Conservation (phyloP, 2,113 vertebrate species). For the Synodontis membranacea region DNA sequence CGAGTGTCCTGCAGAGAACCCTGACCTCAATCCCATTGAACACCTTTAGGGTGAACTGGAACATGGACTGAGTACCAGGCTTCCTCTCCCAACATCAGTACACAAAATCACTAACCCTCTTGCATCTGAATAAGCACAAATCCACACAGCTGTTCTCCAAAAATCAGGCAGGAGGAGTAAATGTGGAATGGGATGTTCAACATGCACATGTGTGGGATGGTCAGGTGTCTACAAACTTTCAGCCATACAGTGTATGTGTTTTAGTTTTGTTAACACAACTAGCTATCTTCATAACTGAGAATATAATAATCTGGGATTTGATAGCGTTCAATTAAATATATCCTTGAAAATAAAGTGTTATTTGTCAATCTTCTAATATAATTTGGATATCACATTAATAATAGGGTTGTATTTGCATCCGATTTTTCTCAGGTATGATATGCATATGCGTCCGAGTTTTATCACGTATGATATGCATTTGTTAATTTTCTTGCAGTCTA, state of each 20-base stretch:
- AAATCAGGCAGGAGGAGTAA: not conserved
- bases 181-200: not conserved
- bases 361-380: not conserved
- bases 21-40: not conserved
- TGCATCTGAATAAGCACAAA: not conserved
- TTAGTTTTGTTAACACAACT: not conserved
- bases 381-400: not conserved
- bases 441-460: too few relatives aligned
- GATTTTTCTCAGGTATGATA: not conserved
- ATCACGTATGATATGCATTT: not conserved
- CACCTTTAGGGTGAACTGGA: not conserved
- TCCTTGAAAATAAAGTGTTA: not conserved
- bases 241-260: too few relatives aligned
- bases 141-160: not conserved
- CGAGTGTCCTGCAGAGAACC: not conserved
- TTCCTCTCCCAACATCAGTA: not conserved
- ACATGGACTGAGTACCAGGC: not conserved
- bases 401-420: not conserved
- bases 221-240: not conserved
- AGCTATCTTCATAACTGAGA: not conserved
- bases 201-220: not conserved
- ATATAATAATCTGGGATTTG: not conserved
- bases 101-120: not conserved
- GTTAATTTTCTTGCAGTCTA: not conserved
- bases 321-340: not conserved